Percentiles rank a stretch among this genome's conserved stretches.
Conservation (phyloP, 2,797 vertebrate genomes). For the Cuniculus paca region DNA sequence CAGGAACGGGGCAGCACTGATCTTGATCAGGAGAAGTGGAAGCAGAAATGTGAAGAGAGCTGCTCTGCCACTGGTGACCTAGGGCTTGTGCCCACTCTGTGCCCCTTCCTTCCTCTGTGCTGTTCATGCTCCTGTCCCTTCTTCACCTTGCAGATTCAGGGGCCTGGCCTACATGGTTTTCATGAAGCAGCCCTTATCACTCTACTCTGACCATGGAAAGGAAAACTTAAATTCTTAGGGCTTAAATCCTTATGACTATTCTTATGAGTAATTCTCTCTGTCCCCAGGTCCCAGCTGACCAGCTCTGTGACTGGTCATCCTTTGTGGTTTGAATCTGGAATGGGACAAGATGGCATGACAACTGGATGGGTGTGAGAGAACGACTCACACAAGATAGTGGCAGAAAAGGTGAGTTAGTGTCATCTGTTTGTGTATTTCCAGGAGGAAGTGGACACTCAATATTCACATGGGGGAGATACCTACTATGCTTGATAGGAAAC, state of each 20-base stretch:
- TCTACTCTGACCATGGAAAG: conserved; percentile 26
- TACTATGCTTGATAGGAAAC: not conserved
- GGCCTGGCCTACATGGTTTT: not conserved
- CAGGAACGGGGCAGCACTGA: not conserved
- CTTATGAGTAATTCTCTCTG: conserved; percentile 5
- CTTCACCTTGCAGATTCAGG: fast-evolving
- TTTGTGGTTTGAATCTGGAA: conserved; percentile 9
- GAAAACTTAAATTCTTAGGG: conserved; percentile 64
- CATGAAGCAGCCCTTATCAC: not conserved
- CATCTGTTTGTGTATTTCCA: not conserved
- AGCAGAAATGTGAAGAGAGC: not conserved
- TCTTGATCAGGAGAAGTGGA: not conserved
- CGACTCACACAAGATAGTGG: not conserved
- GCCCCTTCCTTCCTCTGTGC: not conserved
- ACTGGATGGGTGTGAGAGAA: not conserved
- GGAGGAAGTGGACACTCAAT: not conserved
- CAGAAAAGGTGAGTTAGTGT: not conserved
- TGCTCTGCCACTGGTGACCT: not conserved
- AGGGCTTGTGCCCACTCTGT: not conserved
- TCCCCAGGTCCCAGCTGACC: not conserved
- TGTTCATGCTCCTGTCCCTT: not conserved
- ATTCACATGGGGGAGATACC: not conserved
- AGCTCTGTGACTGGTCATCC: conserved; percentile 21
- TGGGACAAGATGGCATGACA: not conserved
- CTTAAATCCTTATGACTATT: conserved; percentile 44